These are phyloP conservation scores for Calliphora vomitoria DNA, from an alignment of 2,888 invertebrate species.

Conservation along the genomic window DNA sequence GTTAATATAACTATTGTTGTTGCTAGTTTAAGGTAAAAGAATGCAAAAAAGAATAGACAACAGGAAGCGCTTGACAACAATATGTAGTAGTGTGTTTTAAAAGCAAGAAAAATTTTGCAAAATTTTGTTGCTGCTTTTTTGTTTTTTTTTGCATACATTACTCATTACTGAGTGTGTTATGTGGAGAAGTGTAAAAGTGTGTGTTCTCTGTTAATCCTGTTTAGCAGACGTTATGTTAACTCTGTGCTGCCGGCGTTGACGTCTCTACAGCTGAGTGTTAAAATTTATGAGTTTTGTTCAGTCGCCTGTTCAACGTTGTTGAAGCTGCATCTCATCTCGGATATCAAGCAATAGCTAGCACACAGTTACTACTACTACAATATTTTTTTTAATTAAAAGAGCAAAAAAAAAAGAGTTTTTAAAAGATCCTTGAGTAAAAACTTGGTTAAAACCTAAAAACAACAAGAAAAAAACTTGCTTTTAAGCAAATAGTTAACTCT, in stretches of 20 bases:
- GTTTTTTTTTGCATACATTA: background rate
- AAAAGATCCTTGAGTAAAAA: background rate
- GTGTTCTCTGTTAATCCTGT: conserved; percentile 48
- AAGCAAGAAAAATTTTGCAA: conserved; percentile 7
- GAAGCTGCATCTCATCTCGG: conserved; percentile 61
- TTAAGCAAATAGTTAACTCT: conserved; percentile 1
- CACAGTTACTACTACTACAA: background rate
- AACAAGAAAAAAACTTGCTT: conserved; percentile 1
- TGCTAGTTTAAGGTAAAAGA: no score
- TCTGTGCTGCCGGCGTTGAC: conserved; percentile 34
- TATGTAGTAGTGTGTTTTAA: background rate
- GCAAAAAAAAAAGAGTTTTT: background rate
- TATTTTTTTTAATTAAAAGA: conserved; percentile 11
- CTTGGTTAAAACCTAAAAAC: background rate
- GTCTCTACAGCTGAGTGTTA: conserved; percentile 18
- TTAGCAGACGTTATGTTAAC: conserved; percentile 39
- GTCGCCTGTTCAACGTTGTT: conserved; percentile 63
- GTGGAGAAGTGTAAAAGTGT: background rate
- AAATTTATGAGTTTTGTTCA: conserved; percentile 60
- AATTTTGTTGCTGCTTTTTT: background rate
- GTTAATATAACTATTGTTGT: no score
- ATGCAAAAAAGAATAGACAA: background rate
- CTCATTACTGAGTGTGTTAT: background rate
- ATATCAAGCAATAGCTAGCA: conserved; percentile 1
- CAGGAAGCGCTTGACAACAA: conserved; percentile 8